Evolutionary conservation across 2,113 vertebrate species (phyloP).

Genomic region (Naja naja): DNA sequence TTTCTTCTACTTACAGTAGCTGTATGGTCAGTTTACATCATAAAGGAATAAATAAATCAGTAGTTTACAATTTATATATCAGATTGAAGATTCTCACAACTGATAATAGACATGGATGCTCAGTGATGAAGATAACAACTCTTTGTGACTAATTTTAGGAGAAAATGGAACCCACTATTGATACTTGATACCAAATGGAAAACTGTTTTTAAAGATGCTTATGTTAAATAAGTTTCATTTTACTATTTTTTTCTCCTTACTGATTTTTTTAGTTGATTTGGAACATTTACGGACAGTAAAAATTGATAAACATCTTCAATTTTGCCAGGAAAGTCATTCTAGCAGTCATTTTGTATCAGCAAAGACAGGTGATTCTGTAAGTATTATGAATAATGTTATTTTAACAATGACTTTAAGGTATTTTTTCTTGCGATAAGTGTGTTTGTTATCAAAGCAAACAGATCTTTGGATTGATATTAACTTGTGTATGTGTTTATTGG

Average conservation of each 20-base stretch:
- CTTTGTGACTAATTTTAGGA: not conserved
- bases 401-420: not conserved
- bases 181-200: not conserved
- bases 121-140: not conserved
- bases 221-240: slow-evolving; percentile 35
- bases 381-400: slow-evolving; percentile 55
- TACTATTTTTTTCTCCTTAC: slow-evolving; percentile 56
- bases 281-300: slow-evolving; percentile 97
- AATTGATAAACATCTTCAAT: slow-evolving; percentile 90
- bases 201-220: slow-evolving; percentile 27
- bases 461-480: not conserved
- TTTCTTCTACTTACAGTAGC: not conserved
- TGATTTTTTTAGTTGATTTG: slow-evolving; percentile 85
- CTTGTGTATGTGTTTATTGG: not conserved
- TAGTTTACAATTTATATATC: not conserved
- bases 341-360: slow-evolving; percentile 95
- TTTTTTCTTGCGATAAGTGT: not conserved
- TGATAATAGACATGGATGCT: not conserved
- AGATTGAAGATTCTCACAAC: not conserved
- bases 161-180: not conserved
- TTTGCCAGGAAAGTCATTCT: slow-evolving; percentile 93
- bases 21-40: not conserved
- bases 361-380: slow-evolving; percentile 96
- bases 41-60: not conserved
- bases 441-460: not conserved